Evolutionary conservation across 2,888 invertebrate species (phyloP).

Genomic region (Papilio protenor): DNA sequence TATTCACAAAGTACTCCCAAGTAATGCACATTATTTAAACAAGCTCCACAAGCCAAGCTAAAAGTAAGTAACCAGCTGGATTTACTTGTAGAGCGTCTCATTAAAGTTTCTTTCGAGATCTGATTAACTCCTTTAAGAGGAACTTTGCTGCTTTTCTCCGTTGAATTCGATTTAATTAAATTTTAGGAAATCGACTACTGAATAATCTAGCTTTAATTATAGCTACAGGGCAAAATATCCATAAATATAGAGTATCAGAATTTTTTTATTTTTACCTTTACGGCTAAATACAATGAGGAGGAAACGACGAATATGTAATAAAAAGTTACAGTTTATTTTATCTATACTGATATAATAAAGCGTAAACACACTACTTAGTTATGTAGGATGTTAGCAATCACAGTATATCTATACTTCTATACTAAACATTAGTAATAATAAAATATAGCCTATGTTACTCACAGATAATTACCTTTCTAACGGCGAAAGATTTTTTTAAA

Average conservation of each 20-base stretch:
- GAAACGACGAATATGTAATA: no score
- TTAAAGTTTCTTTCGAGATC: conserved; percentile 26
- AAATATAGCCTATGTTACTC: no score
- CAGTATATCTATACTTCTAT: no score
- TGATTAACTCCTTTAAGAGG: conserved; percentile 24
- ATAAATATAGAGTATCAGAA: background rate
- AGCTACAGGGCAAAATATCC: background rate
- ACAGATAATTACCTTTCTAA: no score
- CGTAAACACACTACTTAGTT: no score
- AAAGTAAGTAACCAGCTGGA: background rate
- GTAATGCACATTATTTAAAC: conserved; percentile 4
- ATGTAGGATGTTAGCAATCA: no score
- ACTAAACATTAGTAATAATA: no score
- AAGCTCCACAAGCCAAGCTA: conserved; percentile 1
- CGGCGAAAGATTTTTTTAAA: no score
- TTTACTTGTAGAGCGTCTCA: conserved; percentile 21
- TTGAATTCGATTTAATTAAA: conserved; percentile 43
- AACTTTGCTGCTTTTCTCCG: conserved; percentile 4
- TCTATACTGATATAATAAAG: no score
- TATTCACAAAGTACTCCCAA: conserved; percentile 2
- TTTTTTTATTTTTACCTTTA: no score
- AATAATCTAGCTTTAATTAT: background rate
- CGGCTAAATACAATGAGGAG: no score
- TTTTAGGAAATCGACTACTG: conserved; percentile 5
- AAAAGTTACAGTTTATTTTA: no score